Evolutionary conservation across 2,888 invertebrate genomes (phyloP).

Genomic region (Ectemnius continuus): DNA sequence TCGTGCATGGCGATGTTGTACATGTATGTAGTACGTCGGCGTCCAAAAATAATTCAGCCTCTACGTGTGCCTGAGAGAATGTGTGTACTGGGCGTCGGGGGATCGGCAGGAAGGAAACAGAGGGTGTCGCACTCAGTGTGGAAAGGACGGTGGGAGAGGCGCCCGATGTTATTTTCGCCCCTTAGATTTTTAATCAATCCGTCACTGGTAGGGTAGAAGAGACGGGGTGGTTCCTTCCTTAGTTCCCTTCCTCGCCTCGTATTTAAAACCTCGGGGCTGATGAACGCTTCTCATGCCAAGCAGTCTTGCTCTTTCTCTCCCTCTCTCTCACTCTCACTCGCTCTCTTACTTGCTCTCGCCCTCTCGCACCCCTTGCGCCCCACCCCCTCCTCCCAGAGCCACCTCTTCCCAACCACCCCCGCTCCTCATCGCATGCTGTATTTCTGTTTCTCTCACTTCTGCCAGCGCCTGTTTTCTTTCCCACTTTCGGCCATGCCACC

Average conservation of each 20-base stretch:
- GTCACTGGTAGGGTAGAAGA: slow-evolving; percentile 72
- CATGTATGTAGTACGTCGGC: too few relatives aligned
- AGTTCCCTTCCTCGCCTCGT: slow-evolving; percentile 76
- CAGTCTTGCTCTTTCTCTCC: slow-evolving; percentile 64
- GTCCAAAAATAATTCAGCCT: too few relatives aligned
- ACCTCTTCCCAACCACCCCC: slow-evolving; percentile 24
- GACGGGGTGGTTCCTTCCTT: slow-evolving; percentile 72
- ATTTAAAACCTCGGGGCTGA: slow-evolving; percentile 79
- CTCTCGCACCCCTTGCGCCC: slow-evolving; percentile 24
- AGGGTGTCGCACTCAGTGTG: slow-evolving; percentile 13
- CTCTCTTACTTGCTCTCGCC: slow-evolving; percentile 33
- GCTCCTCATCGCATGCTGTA: slow-evolving; percentile 26
- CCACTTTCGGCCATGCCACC: slow-evolving; percentile 23
- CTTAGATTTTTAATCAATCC: slow-evolving; percentile 78
- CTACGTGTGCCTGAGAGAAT: too few relatives aligned
- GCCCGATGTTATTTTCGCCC: slow-evolving; percentile 72
- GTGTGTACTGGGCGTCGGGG: not conserved
- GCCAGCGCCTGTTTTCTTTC: slow-evolving; percentile 17
- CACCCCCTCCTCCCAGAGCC: slow-evolving; percentile 1
- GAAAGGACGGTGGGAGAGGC: slow-evolving; percentile 45
- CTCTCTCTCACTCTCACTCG: slow-evolving; percentile 58
- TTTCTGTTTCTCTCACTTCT: slow-evolving; percentile 26
- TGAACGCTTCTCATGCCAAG: slow-evolving; percentile 77
- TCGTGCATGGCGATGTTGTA: too few relatives aligned
- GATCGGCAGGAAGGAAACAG: slow-evolving; percentile 29